Percentiles rank a stretch among this genome's conserved stretches.
These are phyloP conservation scores for Mycalesis mineus DNA, from an alignment of 2,888 invertebrate species.

Conservation along the genomic window DNA sequence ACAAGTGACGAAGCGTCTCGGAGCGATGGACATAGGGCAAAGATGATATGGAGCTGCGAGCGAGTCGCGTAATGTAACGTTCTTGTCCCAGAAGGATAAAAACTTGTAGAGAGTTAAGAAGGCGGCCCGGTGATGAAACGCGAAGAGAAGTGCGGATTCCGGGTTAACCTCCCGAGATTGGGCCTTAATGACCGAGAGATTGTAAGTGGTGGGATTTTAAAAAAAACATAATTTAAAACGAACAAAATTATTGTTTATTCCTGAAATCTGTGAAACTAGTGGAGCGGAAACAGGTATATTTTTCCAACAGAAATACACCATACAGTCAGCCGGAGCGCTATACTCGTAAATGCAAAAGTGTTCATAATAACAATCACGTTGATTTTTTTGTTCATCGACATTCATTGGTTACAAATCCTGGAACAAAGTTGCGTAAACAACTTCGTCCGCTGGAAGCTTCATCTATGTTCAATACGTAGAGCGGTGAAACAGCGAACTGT, in stretches of 20 bases:
- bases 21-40: too few relatives aligned
- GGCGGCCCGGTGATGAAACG: too few relatives aligned
- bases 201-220: too few relatives aligned
- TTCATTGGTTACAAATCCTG: neutral
- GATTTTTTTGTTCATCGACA: neutral
- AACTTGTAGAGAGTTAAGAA: too few relatives aligned
- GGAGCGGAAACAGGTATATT: neutral
- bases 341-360: neutral
- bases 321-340: neutral
- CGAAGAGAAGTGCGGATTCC: too few relatives aligned
- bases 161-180: too few relatives aligned
- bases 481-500: neutral
- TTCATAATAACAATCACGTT: constrained; percentile 1
- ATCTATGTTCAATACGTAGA: neutral
- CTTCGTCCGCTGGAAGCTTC: neutral
- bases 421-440: neutral
- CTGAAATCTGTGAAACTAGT: neutral
- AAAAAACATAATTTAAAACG: too few relatives aligned
- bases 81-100: too few relatives aligned
- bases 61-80: too few relatives aligned
- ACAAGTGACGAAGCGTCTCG: too few relatives aligned
- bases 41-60: too few relatives aligned
- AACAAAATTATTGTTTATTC: neutral
- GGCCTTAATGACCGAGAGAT: too few relatives aligned
- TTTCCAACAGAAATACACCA: neutral